Percentiles rank a stretch among this genome's conserved stretches.
Evolutionary conservation across 2,113 vertebrate genomes (phyloP).

Genomic region (Aspidoscelis tigris): DNA sequence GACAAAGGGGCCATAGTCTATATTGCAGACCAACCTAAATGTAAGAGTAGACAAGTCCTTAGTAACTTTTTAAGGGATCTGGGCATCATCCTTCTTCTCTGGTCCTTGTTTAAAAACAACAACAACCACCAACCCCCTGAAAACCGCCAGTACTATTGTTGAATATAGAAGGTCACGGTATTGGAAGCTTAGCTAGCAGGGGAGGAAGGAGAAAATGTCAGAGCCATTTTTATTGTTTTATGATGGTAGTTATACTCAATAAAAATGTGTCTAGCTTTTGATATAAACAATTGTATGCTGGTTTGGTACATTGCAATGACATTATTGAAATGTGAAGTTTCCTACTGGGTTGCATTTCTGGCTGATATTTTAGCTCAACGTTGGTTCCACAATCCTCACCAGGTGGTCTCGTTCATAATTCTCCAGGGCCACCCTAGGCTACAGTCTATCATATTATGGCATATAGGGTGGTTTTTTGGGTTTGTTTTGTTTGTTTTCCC

Average conservation of each 20-base stretch:
- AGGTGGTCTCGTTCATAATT: background rate
- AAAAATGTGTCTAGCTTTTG: slow-evolving; percentile 58
- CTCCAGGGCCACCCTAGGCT: rapidly evolving
- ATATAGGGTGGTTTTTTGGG: no score
- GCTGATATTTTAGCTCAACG: rapidly evolving
- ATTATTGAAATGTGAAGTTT: slow-evolving; percentile 37
- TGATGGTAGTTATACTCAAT: slow-evolving; percentile 59
- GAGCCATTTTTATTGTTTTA: slow-evolving; percentile 62
- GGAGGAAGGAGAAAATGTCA: slow-evolving; percentile 62
- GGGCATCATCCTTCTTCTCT: no score
- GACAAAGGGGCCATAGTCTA: no score
- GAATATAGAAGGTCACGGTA: slow-evolving; percentile 60
- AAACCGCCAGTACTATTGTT: background rate
- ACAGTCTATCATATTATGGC: background rate
- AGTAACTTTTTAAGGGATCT: no score
- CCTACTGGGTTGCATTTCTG: slow-evolving; percentile 6
- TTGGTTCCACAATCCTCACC: background rate
- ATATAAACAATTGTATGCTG: slow-evolving; percentile 53
- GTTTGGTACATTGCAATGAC: slow-evolving; percentile 33
- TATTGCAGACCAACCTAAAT: no score
- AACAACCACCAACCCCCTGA: no score
- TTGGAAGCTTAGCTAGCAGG: slow-evolving; percentile 44
- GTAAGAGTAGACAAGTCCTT: no score
- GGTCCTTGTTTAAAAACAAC: no score
- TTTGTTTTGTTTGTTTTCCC: no score